Evolutionary conservation across 2,888 invertebrate species (phyloP).

Genomic region (Clitarchus hookeri): DNA sequence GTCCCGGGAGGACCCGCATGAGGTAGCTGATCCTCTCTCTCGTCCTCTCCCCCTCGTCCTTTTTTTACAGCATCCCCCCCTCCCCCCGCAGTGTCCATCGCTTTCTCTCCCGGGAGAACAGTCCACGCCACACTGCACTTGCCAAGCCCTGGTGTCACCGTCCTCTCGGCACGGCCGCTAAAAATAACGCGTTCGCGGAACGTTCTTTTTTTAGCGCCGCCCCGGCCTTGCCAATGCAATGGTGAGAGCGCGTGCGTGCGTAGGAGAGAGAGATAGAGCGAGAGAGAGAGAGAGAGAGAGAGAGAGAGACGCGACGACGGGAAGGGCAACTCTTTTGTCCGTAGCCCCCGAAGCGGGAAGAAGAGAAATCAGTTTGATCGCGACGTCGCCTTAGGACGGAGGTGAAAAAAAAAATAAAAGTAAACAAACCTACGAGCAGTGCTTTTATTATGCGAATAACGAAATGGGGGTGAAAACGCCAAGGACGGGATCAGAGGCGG

Average conservation of each 20-base stretch:
- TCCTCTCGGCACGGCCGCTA: not conserved
- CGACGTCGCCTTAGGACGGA: not conserved
- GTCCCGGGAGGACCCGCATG: not conserved
- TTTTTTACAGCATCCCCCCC: too few relatives aligned
- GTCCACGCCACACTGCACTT: not conserved
- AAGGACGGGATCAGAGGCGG: not conserved
- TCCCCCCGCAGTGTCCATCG: too few relatives aligned
- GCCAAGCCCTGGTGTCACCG: not conserved
- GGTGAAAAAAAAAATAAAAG: not conserved
- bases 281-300: too few relatives aligned
- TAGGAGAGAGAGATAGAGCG: not conserved
- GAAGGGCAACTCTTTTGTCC: not conserved
- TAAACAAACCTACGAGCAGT: not conserved
- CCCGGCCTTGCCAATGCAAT: not conserved
- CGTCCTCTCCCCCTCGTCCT: not conserved
- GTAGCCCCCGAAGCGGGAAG: not conserved
- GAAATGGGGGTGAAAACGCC: not conserved
- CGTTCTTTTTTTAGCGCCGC: not conserved
- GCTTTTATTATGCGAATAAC: not conserved
- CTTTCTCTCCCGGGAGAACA: too few relatives aligned
- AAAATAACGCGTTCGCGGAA: slow-evolving; percentile 7
- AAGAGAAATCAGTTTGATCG: not conserved
- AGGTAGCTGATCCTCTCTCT: not conserved
- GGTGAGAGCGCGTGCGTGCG: not conserved
- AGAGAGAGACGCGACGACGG: too few relatives aligned